These are phyloP conservation scores for Sandelia bainsii DNA, from an alignment of 2,797 vertebrate genomes.

Conservation along the genomic window DNA sequence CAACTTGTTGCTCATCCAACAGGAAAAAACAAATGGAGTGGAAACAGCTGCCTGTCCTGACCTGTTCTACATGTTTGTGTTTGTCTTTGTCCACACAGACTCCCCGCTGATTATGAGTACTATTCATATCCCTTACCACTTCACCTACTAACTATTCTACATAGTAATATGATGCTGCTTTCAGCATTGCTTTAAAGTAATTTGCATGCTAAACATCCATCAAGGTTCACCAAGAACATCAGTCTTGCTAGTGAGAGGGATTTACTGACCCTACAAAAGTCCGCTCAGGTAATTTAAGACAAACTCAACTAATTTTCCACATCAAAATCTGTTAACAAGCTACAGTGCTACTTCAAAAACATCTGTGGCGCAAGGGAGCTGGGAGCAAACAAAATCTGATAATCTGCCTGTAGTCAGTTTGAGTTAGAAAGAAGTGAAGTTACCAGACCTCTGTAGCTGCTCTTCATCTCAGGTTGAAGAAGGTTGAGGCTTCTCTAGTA, in stretches of 20 bases:
- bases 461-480: neutral
- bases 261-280: neutral
- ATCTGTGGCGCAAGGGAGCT: too few relatives aligned
- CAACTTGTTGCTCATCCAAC: constrained; percentile 57
- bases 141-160: neutral
- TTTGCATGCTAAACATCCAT: neutral
- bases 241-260: neutral
- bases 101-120: constrained; percentile 12
- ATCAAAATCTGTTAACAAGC: neutral
- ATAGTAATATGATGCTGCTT: neutral
- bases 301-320: neutral
- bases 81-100: constrained; percentile 24
- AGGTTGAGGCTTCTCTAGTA: neutral
- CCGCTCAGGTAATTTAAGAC: neutral
- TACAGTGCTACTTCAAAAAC: neutral
- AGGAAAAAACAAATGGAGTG: constrained; percentile 73
- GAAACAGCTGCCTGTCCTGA: constrained; percentile 44
- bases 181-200: neutral
- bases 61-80: constrained; percentile 54
- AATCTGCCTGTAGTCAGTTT: too few relatives aligned
- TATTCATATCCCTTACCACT: neutral
- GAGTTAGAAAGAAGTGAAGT: too few relatives aligned
- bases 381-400: too few relatives aligned
- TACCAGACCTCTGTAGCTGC: too few relatives aligned
- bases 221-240: neutral